A percentile compares a stretch with the other conserved stretches of the same genome.
Evolutionary conservation across 1,140 invertebrate species (phyloP).

Genomic region (Metaphire vulgaris): DNA sequence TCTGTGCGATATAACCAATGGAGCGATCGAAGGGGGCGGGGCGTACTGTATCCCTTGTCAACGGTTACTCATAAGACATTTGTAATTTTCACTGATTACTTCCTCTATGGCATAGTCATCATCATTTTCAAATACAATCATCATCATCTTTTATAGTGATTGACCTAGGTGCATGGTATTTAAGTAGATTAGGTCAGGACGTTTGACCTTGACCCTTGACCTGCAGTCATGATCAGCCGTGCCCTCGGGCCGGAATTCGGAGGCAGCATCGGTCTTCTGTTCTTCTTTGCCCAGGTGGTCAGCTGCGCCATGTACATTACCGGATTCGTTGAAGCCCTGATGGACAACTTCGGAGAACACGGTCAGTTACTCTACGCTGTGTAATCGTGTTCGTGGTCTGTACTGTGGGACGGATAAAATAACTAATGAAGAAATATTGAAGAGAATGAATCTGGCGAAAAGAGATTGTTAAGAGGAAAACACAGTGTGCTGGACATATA

Average conservation of each 20-base stretch:
- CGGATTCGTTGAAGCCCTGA: constrained; percentile 91
- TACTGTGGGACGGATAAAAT: too few species aligned
- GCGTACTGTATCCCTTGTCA: constrained; percentile 90
- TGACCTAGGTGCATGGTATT: too few species aligned
- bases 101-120: background rate
- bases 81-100: background rate
- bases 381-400: too few species aligned
- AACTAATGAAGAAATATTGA: too few species aligned
- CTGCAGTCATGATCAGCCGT: constrained; percentile 79
- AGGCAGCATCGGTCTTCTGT: constrained; percentile 86
- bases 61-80: background rate
- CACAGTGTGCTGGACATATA: too few species aligned
- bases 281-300: constrained; percentile 92
- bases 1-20: constrained; percentile 98
- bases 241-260: constrained; percentile 94
- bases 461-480: too few species aligned
- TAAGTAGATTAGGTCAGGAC: too few species aligned
- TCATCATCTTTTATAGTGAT: too few species aligned
- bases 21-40: constrained; percentile 94
- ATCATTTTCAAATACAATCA: too few species aligned
- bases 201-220: background rate
- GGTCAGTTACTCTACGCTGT: too few species aligned
- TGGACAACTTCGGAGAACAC: constrained; percentile 87
- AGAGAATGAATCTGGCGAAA: background rate
- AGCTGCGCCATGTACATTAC: constrained; percentile 87